Conservation (phyloP, 2,888 invertebrate species). For the Melieria crassipennis region DNA sequence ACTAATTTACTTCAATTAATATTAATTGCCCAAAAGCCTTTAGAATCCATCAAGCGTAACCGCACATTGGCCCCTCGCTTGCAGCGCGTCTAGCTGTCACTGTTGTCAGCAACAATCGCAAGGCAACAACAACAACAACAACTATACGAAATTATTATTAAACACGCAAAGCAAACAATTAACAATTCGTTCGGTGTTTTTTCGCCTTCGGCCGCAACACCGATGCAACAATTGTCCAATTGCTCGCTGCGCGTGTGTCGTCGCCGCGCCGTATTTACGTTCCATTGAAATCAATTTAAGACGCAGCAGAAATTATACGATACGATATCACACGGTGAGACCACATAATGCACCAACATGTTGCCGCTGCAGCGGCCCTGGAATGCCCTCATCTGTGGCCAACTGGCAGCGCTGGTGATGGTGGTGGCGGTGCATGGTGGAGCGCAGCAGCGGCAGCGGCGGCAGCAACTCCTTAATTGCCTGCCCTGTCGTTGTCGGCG, state of each 20-base stretch:
- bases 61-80: too few species aligned
- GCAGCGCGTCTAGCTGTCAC: too few species aligned
- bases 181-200: not conserved
- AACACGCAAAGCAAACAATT: conserved; percentile 36
- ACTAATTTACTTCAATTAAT: conserved; percentile 31
- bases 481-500: conserved; percentile 34
- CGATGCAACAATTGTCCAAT: not conserved
- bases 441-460: not conserved
- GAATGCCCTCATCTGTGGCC: not conserved
- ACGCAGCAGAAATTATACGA: conserved; percentile 27
- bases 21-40: conserved; percentile 29
- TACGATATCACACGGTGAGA: conserved; percentile 25
- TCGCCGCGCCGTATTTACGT: conserved; percentile 22
- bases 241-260: not conserved
- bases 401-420: not conserved
- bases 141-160: conserved; percentile 34
- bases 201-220: conserved; percentile 1
- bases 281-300: conserved; percentile 34
- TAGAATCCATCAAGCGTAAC: conserved; percentile 27
- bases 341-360: not conserved
- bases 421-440: not conserved
- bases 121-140: conserved; percentile 16
- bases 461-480: conserved; percentile 23
- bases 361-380: not conserved
- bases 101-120: not conserved